Evolutionary conservation across 2,797 vertebrate species (phyloP), one percentile per base, ranked within the genome.

Genomic region (Paratrypauchen microcephalus): DNA sequence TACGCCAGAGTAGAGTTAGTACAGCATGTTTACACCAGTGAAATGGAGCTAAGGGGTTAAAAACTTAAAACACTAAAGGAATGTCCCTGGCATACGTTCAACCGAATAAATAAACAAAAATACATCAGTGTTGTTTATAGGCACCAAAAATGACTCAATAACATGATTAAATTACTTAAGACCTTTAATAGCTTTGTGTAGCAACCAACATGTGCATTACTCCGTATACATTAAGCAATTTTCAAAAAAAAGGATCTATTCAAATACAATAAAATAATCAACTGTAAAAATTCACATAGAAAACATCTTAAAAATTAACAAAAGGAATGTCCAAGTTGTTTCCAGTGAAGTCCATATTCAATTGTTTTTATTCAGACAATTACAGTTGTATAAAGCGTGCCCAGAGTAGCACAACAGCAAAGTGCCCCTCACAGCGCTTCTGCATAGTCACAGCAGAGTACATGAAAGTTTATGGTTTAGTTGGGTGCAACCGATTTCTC

Each of bases 131-230:
- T 1, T 16, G 52, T 63, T 63, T 45, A 72, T 24, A 28, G 4
- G 58, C 72, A 16, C 4, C 64, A 79, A 73, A 4, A 75, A 82
- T 0, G 7, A 84, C 11, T 2, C 48, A 54, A 41, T 68, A 23
- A 74, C 26, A 65, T 26, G 3, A 13, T 52, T 52, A 66, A 73
- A 57, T 81, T 69, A 80, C 26, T 76, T 80, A 86, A 86, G 83
- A 89, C 76, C 80, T 88, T 92, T 91, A 91, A 88, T 90, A 77
- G 77, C 76, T 86, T 69, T 78, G 85, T 74, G 74, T 77, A 77
- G 81, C 84, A 84, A 82, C 90, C 76, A 88, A 76, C 78, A 70
- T 71, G 84, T 86, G 84, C 80, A 87, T 82, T 71, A 74, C 84
- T 82, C 81, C 69, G 70, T 72, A 69, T 74, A 81, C 76, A 84